A percentile compares a stretch with the other conserved stretches of the same genome.
phyloP scores from a whole-genome alignment of 2,888 invertebrate species.

The Lysandra bellargus region DNA sequence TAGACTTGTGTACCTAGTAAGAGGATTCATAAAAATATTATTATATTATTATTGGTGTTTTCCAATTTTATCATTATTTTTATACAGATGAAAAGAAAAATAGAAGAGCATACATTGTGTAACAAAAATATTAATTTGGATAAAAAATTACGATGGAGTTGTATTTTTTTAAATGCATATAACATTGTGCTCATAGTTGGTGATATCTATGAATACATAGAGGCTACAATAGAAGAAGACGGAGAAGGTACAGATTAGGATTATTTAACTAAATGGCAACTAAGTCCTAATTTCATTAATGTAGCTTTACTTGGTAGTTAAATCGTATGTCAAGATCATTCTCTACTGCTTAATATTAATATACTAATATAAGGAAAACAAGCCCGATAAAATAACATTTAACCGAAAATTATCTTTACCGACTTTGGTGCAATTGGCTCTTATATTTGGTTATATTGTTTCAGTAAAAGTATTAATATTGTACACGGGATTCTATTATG shows the following conservation, averaged over 20 bases:
- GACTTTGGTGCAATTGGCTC: background rate
- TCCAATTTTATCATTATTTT: background rate
- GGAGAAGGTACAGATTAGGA: constrained; percentile 6
- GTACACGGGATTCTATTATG: constrained; percentile 2
- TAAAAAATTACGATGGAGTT: background rate
- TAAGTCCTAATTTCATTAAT: background rate
- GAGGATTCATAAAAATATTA: no score
- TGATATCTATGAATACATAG: constrained; percentile 10
- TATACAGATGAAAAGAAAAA: background rate
- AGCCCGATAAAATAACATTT: background rate
- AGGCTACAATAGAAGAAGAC: background rate
- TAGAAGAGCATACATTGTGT: background rate
- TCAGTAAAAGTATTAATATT: constrained; percentile 11
- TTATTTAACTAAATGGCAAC: background rate
- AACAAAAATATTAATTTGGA: background rate
- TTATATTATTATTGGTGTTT: background rate
- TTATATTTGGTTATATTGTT: background rate
- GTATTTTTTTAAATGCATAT: background rate
- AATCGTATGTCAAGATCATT: background rate
- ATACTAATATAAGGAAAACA: background rate
- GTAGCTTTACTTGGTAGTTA: background rate
- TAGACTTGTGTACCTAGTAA: no score
- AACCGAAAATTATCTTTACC: background rate
- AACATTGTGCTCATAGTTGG: background rate
- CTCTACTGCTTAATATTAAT: background rate